Evolutionary conservation across 2,888 invertebrate genomes (phyloP).

Genomic region (Cryptocheilus praepositus): DNA sequence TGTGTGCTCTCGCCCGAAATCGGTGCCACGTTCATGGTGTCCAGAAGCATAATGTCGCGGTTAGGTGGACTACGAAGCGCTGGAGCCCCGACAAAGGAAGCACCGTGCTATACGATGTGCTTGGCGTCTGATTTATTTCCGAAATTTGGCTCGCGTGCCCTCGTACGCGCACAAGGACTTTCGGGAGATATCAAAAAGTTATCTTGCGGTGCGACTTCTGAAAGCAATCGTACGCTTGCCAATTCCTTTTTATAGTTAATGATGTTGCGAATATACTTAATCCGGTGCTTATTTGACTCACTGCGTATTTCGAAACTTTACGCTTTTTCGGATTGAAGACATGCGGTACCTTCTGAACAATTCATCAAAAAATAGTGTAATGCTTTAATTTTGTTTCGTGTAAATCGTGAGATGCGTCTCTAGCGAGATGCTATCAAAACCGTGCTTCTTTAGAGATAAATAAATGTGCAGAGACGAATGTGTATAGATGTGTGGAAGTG

Average conservation of each 20-base stretch:
- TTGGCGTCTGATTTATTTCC: conserved; percentile 62
- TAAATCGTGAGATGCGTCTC: too few species aligned
- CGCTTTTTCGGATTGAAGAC: too few species aligned
- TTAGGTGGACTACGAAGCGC: conserved; percentile 31
- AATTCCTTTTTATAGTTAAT: neutral
- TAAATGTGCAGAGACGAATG: too few species aligned
- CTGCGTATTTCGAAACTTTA: too few species aligned
- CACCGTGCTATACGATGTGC: conserved; percentile 39
- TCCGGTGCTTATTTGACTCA: too few species aligned
- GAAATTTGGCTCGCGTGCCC: conserved; percentile 53
- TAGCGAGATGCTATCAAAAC: too few species aligned
- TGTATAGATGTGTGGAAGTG: too few species aligned
- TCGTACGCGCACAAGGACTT: conserved; percentile 8
- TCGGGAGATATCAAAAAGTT: conserved; percentile 51
- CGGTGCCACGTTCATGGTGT: conserved; percentile 21
- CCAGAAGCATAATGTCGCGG: conserved; percentile 40
- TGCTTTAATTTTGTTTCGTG: too few species aligned
- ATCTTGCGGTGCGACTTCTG: conserved; percentile 40
- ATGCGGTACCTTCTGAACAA: too few species aligned
- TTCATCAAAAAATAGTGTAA: too few species aligned
- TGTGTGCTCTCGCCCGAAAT: conserved; percentile 35
- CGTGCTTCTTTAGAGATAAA: too few species aligned
- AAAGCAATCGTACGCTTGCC: conserved; percentile 12
- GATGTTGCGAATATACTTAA: too few species aligned
- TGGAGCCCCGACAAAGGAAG: conserved; percentile 15